phyloP scores from a whole-genome alignment of 2,113 vertebrate species.

The Gymnobelideus leadbeateri region DNA sequence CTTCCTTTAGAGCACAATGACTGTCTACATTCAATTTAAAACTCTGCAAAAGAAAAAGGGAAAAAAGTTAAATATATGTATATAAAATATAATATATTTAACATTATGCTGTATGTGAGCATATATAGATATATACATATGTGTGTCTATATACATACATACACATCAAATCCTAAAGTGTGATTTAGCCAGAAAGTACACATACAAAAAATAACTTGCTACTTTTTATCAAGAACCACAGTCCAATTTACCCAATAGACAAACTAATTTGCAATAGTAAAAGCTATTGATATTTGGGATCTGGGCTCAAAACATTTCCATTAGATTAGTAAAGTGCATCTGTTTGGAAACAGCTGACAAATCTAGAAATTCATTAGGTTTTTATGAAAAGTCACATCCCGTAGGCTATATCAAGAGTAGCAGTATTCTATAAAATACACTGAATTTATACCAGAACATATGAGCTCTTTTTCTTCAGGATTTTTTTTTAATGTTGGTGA shows the following conservation, averaged over 20 bases:
- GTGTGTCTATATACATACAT: not conserved
- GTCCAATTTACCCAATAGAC: constrained; percentile 79
- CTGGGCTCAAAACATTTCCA: constrained; percentile 83
- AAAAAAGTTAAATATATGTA: not conserved
- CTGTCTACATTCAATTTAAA: constrained; percentile 97
- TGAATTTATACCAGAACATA: constrained; percentile 80
- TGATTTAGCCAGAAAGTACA: constrained; percentile 69
- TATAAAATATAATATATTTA: not conserved
- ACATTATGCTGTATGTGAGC: not conserved
- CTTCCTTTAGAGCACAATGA: constrained; percentile 93
- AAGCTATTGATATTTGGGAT: constrained; percentile 86
- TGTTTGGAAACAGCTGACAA: constrained; percentile 86
- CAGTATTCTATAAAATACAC: constrained; percentile 82
- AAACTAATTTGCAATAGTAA: constrained; percentile 83
- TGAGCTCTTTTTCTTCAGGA: constrained; percentile 73
- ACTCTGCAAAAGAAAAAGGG: constrained; percentile 84
- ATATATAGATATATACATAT: not conserved
- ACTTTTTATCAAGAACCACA: constrained; percentile 83
- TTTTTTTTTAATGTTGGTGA: constrained; percentile 81
- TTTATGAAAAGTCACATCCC: constrained; percentile 86
- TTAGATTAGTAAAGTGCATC: constrained; percentile 84
- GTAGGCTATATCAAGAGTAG: constrained; percentile 81
- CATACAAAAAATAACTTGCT: constrained; percentile 69
- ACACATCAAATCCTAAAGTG: constrained; percentile 56
- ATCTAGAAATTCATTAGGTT: constrained; percentile 85